phyloP scores from a whole-genome alignment of 2,888 invertebrate species.

The Dicycla oo region DNA sequence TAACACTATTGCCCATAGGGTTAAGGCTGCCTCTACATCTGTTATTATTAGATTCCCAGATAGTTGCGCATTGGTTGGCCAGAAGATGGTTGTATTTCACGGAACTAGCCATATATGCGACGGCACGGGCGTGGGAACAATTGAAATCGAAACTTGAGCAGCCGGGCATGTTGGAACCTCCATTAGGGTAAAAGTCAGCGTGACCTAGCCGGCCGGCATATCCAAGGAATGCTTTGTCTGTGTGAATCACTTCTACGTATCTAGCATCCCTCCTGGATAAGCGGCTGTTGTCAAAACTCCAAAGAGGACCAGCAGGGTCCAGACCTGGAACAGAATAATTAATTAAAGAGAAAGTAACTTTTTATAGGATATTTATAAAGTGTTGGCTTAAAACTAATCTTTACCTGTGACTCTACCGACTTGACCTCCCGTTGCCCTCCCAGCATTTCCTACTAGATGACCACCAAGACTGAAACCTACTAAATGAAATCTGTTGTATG shows the following conservation, averaged over 20 bases:
- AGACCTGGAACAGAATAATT: constrained; percentile 70
- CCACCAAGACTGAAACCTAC: constrained; percentile 86
- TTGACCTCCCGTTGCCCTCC: constrained; percentile 71
- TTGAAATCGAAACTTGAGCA: constrained; percentile 68
- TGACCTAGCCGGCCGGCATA: constrained; percentile 74
- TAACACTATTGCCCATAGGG: constrained; percentile 31
- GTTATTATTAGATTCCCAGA: constrained; percentile 67
- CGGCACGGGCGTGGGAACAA: constrained; percentile 79
- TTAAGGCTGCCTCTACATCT: constrained; percentile 64
- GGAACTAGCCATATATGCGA: constrained; percentile 78
- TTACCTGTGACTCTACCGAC: constrained; percentile 81
- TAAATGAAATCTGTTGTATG: no score
- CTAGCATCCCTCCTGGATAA: constrained; percentile 72
- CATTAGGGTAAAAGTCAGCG: constrained; percentile 82
- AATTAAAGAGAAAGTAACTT: not conserved
- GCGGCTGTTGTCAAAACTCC: constrained; percentile 71
- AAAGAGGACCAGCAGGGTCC: constrained; percentile 84
- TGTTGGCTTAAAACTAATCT: not conserved
- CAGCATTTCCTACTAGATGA: constrained; percentile 82
- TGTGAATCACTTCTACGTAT: constrained; percentile 85
- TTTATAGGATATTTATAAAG: not conserved
- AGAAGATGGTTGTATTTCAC: constrained; percentile 74
- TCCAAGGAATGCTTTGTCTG: constrained; percentile 75
- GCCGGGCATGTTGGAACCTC: constrained; percentile 79
- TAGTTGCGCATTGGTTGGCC: constrained; percentile 72